Base-by-base conservation (phyloP, 2,113 vertebrate species). In the Clarias batrachus region DNA sequence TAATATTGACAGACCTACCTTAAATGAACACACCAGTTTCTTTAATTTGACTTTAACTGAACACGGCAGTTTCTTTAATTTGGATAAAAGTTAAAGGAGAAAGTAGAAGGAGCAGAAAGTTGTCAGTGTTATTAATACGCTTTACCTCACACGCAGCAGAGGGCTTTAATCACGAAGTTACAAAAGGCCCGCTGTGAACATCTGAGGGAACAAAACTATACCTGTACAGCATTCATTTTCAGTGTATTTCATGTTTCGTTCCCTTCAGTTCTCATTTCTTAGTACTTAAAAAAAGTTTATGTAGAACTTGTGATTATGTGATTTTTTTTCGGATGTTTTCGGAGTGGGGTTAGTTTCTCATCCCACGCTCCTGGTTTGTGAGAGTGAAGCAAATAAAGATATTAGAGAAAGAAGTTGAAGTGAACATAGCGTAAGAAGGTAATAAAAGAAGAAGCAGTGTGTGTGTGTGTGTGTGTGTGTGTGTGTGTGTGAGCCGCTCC, bases 361-460 rank as follows among this genome's bases (percentile, higher is more conserved):
- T 41, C 41, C 52, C 86, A 66, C 70, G 54, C 13, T 70, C 4
- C 52, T 5, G 30, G 25, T 37, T 70, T 63, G 82, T 37, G 23
- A 83, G 11, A 54, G 30, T 27, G 70, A 83, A n/a, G 56, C 25
- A 77, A 80, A 68, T 84, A 57, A 76, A 57, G 66, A 48, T 56
- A 62, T 70, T 54, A 73, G 57, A 48, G 37, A 62, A 25, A 21
- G n/a, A n/a, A 62, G 77, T 71, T 33, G 30, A 81, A 82, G 81
- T 65, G 82, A 86, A 59, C 19, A 65, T 33, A 70, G 70, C 30
- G 21, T 19, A 19, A 59, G 60, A 23, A 81, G 60, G 71, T 68
- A 86, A 88, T 87, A 84, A 85, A 89, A 70, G 27, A 86, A 83
- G 54, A 63, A 81, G 66, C 5, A 17, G 87, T 86, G 83, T 86